phyloP scores from a whole-genome alignment of 2,797 vertebrate species.

The Malacoctenus gilli region DNA sequence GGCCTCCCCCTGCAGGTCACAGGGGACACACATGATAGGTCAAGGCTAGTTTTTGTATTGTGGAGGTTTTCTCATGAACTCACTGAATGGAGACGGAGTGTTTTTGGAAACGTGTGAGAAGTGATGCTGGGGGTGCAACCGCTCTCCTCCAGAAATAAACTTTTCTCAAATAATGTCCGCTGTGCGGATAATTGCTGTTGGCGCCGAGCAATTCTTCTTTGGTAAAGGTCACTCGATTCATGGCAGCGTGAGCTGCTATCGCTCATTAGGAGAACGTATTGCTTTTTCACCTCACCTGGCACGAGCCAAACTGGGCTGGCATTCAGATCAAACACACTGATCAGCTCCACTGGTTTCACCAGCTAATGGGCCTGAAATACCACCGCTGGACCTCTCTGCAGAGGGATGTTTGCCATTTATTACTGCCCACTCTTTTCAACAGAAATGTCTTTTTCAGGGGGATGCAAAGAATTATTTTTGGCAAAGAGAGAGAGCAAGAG shows the following conservation, averaged over 20 bases:
- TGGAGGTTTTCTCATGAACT: too few relatives aligned
- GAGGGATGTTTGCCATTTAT: slow-evolving; percentile 5
- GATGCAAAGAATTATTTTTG: too few relatives aligned
- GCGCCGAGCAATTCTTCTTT: slow-evolving; percentile 60
- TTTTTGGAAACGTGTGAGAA: too few relatives aligned
- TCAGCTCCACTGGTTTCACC: slow-evolving; percentile 47
- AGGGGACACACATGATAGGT: too few relatives aligned
- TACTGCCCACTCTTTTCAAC: too few relatives aligned
- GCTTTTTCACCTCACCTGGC: slow-evolving; percentile 47
- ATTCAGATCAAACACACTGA: slow-evolving; percentile 70
- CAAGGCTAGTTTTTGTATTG: too few relatives aligned
- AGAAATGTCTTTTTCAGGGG: too few relatives aligned
- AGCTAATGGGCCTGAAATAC: slow-evolving; percentile 46
- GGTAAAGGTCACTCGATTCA: slow-evolving; percentile 72
- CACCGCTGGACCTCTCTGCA: slow-evolving; percentile 27
- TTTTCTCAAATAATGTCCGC: slow-evolving; percentile 65
- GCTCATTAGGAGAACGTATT: slow-evolving; percentile 65
- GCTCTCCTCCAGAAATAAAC: slow-evolving; percentile 79
- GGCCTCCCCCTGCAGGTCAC: too few relatives aligned
- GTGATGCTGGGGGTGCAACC: slow-evolving; percentile 48
- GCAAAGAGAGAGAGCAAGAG: slow-evolving; percentile 9
- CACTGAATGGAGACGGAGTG: too few relatives aligned
- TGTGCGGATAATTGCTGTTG: slow-evolving; percentile 71
- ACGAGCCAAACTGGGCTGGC: slow-evolving; percentile 45
- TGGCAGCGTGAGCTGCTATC: slow-evolving; percentile 58